Conservation (phyloP, 2,888 invertebrate genomes). For the Melangyna quadrimaculata region DNA sequence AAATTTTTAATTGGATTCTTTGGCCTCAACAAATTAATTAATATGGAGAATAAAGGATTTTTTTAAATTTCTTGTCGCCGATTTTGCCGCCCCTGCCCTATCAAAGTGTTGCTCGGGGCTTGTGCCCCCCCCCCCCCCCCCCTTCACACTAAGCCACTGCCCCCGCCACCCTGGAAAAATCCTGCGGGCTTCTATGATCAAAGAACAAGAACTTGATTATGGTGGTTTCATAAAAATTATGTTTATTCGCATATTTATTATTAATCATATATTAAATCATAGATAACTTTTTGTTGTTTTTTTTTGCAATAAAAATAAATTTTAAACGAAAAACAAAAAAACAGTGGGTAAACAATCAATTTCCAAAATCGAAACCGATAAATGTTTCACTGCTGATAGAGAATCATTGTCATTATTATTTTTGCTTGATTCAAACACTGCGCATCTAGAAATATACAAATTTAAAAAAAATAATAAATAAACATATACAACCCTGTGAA, state of each 20-base stretch:
- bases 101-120: no score
- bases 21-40: no score
- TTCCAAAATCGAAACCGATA: not conserved
- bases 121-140: no score
- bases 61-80: no score
- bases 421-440: not conserved
- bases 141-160: no score
- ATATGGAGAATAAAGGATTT: no score
- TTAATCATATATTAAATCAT: slow-evolving; percentile 2
- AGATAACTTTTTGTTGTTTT: not conserved
- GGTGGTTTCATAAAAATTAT: slow-evolving; percentile 19
- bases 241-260: slow-evolving; percentile 12
- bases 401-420: not conserved
- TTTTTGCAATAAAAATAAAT: not conserved
- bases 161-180: no score
- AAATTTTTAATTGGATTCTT: no score
- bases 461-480: not conserved
- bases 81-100: no score
- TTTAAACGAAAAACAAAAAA: not conserved
- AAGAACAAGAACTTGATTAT: not conserved
- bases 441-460: not conserved
- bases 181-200: no score
- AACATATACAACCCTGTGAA: slow-evolving; percentile 67
- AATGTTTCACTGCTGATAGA: not conserved
- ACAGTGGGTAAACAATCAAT: not conserved